These are phyloP conservation scores for Phortica magna DNA, from an alignment of 2,888 invertebrate genomes.

Conservation along the genomic window DNA sequence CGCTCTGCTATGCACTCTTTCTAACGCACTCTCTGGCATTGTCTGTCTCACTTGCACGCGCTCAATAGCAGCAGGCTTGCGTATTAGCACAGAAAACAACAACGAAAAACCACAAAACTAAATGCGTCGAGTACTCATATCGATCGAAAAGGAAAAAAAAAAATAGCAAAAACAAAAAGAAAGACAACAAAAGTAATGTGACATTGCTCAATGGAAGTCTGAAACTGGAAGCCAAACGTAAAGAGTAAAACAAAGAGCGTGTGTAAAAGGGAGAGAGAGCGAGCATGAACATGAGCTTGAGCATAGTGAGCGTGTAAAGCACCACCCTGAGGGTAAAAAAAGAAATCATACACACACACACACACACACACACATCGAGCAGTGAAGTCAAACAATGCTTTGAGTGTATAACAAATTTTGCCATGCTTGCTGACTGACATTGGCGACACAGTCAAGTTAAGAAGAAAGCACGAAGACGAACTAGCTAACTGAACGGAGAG, in stretches of 20 bases:
- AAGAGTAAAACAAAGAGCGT: background rate
- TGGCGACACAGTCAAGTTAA: conserved; percentile 11
- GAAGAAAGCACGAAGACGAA: conserved; percentile 7
- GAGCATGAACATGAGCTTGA: background rate
- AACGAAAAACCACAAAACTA: conserved; percentile 10
- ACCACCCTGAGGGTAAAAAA: conserved; percentile 16
- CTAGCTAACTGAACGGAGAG: background rate
- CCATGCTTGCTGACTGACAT: background rate
- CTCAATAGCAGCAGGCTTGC: conserved; percentile 23
- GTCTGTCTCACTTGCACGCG: conserved; percentile 8
- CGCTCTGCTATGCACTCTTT: background rate
- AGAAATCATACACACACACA: background rate
- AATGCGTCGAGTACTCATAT: conserved; percentile 22
- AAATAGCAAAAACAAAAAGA: background rate
- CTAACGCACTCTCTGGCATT: conserved; percentile 25
- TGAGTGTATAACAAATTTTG: conserved; percentile 18
- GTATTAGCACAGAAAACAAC: conserved; percentile 50
- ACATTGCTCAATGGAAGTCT: conserved; percentile 21
- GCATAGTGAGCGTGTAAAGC: background rate
- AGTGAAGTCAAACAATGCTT: conserved; percentile 14
- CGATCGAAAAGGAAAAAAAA: conserved; percentile 6
- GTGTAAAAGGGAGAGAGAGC: no score
- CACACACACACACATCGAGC: background rate
- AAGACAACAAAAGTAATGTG: conserved; percentile 15
- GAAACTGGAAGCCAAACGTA: conserved; percentile 9